These are phyloP conservation scores for Helleia helle DNA, from an alignment of 2,888 invertebrate genomes.

Conservation along the genomic window DNA sequence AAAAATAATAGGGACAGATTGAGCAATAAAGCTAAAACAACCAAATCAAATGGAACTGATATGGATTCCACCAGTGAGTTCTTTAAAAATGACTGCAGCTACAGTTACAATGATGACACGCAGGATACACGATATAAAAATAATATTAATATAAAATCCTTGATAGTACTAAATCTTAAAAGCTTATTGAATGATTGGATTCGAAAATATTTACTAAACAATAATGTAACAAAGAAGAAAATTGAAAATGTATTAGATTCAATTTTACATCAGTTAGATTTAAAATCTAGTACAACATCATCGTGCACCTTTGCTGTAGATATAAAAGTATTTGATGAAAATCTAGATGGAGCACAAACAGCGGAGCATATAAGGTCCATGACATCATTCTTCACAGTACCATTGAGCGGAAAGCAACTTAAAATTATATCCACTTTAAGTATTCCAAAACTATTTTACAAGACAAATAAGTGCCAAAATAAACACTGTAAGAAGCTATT, in stretches of 20 bases:
- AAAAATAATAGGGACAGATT: constrained; percentile 28
- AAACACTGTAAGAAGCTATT: constrained; percentile 20
- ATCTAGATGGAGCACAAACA: constrained; percentile 17
- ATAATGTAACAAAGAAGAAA: constrained; percentile 35
- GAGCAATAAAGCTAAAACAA: constrained; percentile 23
- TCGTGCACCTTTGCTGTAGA: constrained; percentile 42
- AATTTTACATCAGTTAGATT: constrained; percentile 33
- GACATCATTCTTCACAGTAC: constrained; percentile 31
- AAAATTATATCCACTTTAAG: constrained; percentile 52
- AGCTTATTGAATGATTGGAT: constrained; percentile 42
- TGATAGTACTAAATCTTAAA: constrained; percentile 47
- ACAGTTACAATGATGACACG: constrained; percentile 26
- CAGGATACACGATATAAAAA: constrained; percentile 17
- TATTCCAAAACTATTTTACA: constrained; percentile 32
- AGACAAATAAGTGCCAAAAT: constrained; percentile 28
- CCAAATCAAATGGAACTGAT: constrained; percentile 29
- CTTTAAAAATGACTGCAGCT: constrained; percentile 35
- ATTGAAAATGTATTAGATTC: constrained; percentile 40
- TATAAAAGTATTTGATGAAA: constrained; percentile 31
- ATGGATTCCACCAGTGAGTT: constrained; percentile 32
- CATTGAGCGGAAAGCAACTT: constrained; percentile 31
- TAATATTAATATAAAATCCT: constrained; percentile 33
- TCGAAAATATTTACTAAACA: constrained; percentile 35
- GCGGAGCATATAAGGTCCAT: not conserved
- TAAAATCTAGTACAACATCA: constrained; percentile 24